phyloP scores from a whole-genome alignment of 2,113 vertebrate genomes.

The Camelus bactrianus region DNA sequence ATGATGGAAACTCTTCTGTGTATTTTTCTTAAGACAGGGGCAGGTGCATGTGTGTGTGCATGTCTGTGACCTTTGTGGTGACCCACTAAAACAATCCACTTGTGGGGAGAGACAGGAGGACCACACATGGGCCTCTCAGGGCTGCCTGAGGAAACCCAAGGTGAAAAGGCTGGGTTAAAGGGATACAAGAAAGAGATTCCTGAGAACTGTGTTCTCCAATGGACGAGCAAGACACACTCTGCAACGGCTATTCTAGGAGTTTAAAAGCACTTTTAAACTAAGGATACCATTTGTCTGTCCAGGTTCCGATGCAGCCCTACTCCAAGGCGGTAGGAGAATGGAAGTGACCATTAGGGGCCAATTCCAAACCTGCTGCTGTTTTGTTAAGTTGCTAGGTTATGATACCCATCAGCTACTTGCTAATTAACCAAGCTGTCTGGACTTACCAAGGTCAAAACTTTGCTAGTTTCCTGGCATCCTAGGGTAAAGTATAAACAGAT shows the following conservation, averaged over 20 bases:
- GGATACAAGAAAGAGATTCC: not conserved
- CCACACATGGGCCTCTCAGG: not conserved
- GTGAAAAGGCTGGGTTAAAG: not conserved
- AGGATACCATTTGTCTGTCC: not conserved
- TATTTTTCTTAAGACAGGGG: not conserved
- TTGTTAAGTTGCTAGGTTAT: not conserved
- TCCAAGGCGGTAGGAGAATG: not conserved
- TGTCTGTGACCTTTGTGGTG: not conserved
- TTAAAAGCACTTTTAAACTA: not conserved
- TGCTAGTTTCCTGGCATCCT: conserved; percentile 25
- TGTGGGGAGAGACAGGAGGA: not conserved
- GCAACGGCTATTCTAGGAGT: not conserved
- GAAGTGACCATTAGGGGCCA: not conserved
- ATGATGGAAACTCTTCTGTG: not conserved
- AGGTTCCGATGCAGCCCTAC: not conserved
- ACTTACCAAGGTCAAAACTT: conserved; percentile 40
- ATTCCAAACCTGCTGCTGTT: not conserved
- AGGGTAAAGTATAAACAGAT: conserved; percentile 5
- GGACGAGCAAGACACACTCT: not conserved
- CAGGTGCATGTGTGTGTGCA: not conserved
- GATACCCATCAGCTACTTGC: not conserved
- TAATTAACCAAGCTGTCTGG: conserved; percentile 24
- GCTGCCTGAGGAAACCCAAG: not conserved
- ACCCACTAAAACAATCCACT: not conserved
- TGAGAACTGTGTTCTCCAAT: not conserved